Conservation (phyloP, 2,797 vertebrate species). For the Decapterus maruadsi region DNA sequence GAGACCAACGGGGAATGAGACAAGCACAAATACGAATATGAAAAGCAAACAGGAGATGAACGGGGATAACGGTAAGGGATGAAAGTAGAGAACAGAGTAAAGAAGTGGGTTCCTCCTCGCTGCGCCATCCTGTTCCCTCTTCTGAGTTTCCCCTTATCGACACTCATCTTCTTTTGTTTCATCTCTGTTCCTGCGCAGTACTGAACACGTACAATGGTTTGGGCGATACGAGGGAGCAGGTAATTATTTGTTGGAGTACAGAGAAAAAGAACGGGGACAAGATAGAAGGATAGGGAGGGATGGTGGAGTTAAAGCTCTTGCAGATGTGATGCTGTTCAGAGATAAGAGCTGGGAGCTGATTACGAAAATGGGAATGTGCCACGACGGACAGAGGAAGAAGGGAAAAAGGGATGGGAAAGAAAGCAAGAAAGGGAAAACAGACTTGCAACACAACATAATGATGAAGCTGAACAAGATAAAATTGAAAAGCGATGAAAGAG, state of each 20-base stretch:
- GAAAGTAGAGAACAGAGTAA: slow-evolving; percentile 55
- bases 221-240: slow-evolving; percentile 11
- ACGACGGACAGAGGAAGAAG: neutral
- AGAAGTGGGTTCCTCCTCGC: slow-evolving; percentile 44
- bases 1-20: slow-evolving; percentile 41
- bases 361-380: slow-evolving; percentile 17
- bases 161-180: slow-evolving; percentile 45
- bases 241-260: slow-evolving; percentile 53
- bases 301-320: slow-evolving; percentile 19
- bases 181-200: slow-evolving; percentile 32
- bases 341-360: slow-evolving; percentile 48
- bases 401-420: neutral
- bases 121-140: slow-evolving; percentile 29
- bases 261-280: slow-evolving; percentile 13
- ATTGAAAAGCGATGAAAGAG: neutral
- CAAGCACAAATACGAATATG: slow-evolving; percentile 20
- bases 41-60: slow-evolving; percentile 59
- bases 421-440: neutral
- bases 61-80: slow-evolving; percentile 34
- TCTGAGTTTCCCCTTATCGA: slow-evolving; percentile 18
- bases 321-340: slow-evolving; percentile 39
- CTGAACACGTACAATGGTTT: slow-evolving; percentile 1
- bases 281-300: slow-evolving; percentile 1
- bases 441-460: neutral
- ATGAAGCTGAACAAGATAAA: neutral